Base-by-base conservation (phyloP, 2,888 invertebrate species). In the Sinohyriopsis cumingii region DNA sequence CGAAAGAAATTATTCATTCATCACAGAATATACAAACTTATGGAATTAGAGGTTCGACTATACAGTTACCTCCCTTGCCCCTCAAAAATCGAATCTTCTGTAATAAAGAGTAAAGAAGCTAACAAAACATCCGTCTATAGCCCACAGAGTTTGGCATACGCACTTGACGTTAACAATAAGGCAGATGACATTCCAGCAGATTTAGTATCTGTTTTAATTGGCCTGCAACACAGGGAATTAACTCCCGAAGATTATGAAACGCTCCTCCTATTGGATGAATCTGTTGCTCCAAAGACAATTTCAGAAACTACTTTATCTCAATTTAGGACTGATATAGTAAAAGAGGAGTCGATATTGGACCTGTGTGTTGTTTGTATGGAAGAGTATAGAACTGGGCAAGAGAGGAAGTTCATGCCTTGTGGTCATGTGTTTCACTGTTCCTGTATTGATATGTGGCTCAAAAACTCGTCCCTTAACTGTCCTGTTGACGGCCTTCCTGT, bases 171-270 rank as follows among this genome's bases (percentile, higher is more conserved):
- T 24, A 73, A 77, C 55, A 84, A 84, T 57, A 77, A 73, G 9
- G 73, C 84, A 0, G 54, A 59, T 0, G 80, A 79, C 45, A 53
- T 86, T 18, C 79, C 81, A 12, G 59, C 60, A 1, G 80, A 79
- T 19, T 63, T 87, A 4, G 72, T 86, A 3, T 83, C 79, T 53
- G 67, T 86, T 53, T 74, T 89, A 18, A 86, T 88, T 19, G 79
- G 63, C 24, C 59, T 89, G 9, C 88, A 89, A 67, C 85, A 89
- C 68, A 75, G 89, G n/a, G 89, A 89, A 1, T 68, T 89, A n/a
- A 86, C 86, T 7, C 89, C 89, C 0, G 88, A 89, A 67, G 89
- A 89, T 67, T 89, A 89, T 67, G 89, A 89, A 12, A 66, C 85
- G 54, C 77, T 89, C 22, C 77, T 86, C 15, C 69, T 81, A 53